Evolutionary conservation across 2,888 invertebrate species (phyloP), one percentile per base, ranked within the genome.

Genomic region (Polyommatus icarus): DNA sequence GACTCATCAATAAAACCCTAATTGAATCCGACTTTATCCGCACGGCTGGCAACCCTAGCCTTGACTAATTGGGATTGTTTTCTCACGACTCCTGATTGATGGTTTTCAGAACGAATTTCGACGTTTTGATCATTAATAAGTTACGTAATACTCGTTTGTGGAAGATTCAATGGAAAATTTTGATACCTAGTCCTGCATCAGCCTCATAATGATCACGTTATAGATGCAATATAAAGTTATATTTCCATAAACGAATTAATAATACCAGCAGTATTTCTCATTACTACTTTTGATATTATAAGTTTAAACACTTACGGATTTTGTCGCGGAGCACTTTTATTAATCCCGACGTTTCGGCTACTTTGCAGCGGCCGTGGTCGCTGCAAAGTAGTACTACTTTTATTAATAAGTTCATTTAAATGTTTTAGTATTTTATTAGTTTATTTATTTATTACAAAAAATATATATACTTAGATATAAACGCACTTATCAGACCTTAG

Each of bases 21-120:
- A 2, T 18, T 54, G 5, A 5, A 18, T 54, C 5, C 54, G 54
- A 1, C 40, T 72, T 1, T 59, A n/a, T 59, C 59, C 59, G 10
- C 3, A 12, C 46, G 46, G 10, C 46, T 59, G 20, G 54, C 59
- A 59, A 20, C 59, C n/a, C 20, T 59, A 59, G 57, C 40, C 46
- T 15, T 77, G 36, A 59, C 59, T 57, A 72, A 72, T 57, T 72
- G 72, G 77, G 20, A 61, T 20, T 72, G 67, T 59, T 61, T 73
- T 77, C 77, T 73, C 77, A 73, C 59, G 40, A 59, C 46, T 54
- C 18, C 46, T 73, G 73, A 77, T 77, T 61, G 73, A 77, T 77
- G 77, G 73, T 59, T 73, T 24, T n/a, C 40, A 7, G 59, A 29
- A 77, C 57, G 29, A 24, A 73, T 77, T 72, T 59, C 24, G 73